phyloP scores from a whole-genome alignment of 92 coral and sea anemone species.

The Anthopleura xanthogrammica region DNA sequence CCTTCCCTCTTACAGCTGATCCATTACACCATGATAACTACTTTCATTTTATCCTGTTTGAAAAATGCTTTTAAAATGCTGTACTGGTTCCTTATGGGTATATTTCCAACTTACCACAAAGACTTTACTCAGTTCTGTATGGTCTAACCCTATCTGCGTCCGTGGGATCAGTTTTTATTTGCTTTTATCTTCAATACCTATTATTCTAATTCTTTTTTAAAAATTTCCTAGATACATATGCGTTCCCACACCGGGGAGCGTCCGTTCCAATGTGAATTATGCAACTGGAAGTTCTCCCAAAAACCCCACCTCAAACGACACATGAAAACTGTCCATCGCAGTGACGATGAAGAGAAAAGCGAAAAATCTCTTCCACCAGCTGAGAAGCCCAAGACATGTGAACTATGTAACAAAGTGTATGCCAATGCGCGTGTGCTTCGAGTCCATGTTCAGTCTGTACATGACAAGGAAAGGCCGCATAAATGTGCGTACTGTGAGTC shows the following conservation, averaged over 20 bases:
- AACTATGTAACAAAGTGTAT: slow-evolving; percentile 63
- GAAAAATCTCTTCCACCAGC: slow-evolving; percentile 18
- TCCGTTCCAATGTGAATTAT: slow-evolving; percentile 71
- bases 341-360: slow-evolving; percentile 24
- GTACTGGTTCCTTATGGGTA: no score
- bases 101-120: no score
- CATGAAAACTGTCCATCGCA: slow-evolving; percentile 59
- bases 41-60: no score
- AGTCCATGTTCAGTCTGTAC: slow-evolving; percentile 70
- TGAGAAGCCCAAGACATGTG: slow-evolving; percentile 51
- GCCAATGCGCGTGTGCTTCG: slow-evolving; percentile 65
- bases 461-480: slow-evolving; percentile 69
- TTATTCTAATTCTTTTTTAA: not conserved
- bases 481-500: slow-evolving; percentile 78
- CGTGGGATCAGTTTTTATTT: no score
- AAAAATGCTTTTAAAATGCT: no score
- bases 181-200: not conserved
- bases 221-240: slow-evolving; percentile 52
- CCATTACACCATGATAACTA: no score
- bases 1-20: no score
- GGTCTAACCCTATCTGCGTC: no score
- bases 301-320: slow-evolving; percentile 77
- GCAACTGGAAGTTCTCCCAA: slow-evolving; percentile 80
- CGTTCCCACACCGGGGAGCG: slow-evolving; percentile 85
- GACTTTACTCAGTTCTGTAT: no score